Evolutionary conservation across 2,888 invertebrate species (phyloP).

Genomic region (Punctoribates punctum): DNA sequence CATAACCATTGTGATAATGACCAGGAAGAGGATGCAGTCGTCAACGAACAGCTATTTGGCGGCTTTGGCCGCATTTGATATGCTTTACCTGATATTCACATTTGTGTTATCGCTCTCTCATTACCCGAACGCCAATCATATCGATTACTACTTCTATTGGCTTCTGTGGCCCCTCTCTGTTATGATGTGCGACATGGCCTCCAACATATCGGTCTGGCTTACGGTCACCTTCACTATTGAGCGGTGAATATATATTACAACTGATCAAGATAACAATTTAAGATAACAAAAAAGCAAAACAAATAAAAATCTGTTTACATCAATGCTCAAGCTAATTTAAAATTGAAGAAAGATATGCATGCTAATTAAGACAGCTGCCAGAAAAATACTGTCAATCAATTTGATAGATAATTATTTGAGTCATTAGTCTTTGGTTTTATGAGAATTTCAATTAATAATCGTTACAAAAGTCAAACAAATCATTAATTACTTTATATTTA

Average conservation of each 20-base stretch:
- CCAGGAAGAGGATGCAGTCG: slow-evolving; percentile 65
- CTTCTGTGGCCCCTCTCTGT: slow-evolving; percentile 56
- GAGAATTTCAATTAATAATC: not conserved
- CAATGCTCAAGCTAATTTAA: too few relatives aligned
- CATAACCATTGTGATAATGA: slow-evolving; percentile 60
- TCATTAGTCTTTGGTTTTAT: too few relatives aligned
- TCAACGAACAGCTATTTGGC: slow-evolving; percentile 72
- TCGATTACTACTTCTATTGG: slow-evolving; percentile 60
- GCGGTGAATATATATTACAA: slow-evolving; percentile 51
- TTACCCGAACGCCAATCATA: slow-evolving; percentile 60
- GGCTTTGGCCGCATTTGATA: slow-evolving; percentile 67
- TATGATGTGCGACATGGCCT: slow-evolving; percentile 49
- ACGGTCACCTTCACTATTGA: slow-evolving; percentile 56
- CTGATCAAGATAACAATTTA: not conserved
- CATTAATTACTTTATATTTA: not conserved
- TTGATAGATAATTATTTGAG: too few relatives aligned
- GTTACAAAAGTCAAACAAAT: not conserved
- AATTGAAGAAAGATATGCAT: too few relatives aligned
- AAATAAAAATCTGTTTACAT: too few relatives aligned
- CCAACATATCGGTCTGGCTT: slow-evolving; percentile 55
- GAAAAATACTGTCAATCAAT: too few relatives aligned
- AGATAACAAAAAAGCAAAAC: not conserved
- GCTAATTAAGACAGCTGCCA: too few relatives aligned
- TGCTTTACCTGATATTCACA: slow-evolving; percentile 65
- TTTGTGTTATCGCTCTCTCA: slow-evolving; percentile 63